Conservation (phyloP, 1,140 invertebrate genomes). For the Araneus ventricosus region DNA sequence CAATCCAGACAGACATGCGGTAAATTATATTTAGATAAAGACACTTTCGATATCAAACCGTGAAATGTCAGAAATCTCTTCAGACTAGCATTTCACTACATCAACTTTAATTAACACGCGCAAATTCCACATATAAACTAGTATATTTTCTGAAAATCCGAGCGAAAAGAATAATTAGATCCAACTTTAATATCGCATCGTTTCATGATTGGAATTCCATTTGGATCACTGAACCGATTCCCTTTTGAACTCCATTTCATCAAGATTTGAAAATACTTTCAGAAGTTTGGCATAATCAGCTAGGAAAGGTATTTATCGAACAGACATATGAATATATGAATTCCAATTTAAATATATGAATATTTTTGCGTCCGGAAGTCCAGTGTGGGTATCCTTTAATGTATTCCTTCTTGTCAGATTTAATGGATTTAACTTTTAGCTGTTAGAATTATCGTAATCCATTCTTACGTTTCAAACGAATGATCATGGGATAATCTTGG, state of each 20-base stretch:
- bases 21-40: no score
- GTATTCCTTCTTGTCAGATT: neutral
- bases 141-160: no score
- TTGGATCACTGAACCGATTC: neutral
- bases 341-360: conserved; percentile 54
- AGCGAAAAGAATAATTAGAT: neutral
- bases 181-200: neutral
- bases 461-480: neutral
- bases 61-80: no score
- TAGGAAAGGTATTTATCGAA: neutral
- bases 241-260: neutral
- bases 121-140: no score
- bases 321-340: conserved; percentile 47
- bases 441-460: conserved; percentile 21
- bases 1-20: no score
- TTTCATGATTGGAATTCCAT: neutral
- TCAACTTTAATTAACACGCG: no score
- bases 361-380: neutral
- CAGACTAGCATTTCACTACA: no score
- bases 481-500: neutral
- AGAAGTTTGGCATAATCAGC: conserved; percentile 24
- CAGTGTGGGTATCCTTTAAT: neutral
- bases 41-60: no score
- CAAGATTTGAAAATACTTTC: neutral
- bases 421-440: conserved; percentile 38